Percentiles rank a stretch among this genome's conserved stretches.
Evolutionary conservation across 2,797 vertebrate species (phyloP).

Genomic region (Cossypha dichroa): DNA sequence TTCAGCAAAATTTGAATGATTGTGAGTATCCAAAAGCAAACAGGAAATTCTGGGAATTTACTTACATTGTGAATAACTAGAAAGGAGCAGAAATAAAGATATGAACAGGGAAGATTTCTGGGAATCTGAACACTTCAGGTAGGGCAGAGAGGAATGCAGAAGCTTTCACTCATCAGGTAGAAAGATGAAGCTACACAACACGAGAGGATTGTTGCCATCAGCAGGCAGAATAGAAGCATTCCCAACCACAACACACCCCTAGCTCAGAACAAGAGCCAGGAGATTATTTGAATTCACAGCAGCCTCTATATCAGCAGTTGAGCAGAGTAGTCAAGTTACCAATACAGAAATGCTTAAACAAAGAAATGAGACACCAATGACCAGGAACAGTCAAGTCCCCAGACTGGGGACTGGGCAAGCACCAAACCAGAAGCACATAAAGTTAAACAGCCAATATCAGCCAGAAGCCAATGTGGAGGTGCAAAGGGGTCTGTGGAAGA

Average conservation of each 20-base stretch:
- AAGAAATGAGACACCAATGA: neutral
- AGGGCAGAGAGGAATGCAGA: neutral
- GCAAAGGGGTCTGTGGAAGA: too few species aligned
- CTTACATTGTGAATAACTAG: neutral
- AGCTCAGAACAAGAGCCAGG: neutral
- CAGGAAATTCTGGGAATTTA: neutral
- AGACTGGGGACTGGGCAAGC: neutral
- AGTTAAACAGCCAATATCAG: neutral
- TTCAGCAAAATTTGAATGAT: neutral
- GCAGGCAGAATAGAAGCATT: neutral
- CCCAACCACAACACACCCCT: neutral
- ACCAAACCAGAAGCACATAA: neutral
- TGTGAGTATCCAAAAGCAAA: neutral
- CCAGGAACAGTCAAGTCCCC: neutral
- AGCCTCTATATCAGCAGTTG: neutral
- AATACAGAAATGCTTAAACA: neutral
- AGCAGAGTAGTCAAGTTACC: neutral
- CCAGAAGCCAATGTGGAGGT: neutral
- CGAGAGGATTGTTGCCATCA: neutral
- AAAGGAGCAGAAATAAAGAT: neutral
- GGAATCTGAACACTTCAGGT: neutral
- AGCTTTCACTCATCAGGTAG: neutral
- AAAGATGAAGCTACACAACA: neutral
- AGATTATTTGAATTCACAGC: neutral
- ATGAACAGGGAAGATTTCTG: neutral